Conservation (phyloP, 1,140 invertebrate species). For the Yoshiicerus persimilis region DNA sequence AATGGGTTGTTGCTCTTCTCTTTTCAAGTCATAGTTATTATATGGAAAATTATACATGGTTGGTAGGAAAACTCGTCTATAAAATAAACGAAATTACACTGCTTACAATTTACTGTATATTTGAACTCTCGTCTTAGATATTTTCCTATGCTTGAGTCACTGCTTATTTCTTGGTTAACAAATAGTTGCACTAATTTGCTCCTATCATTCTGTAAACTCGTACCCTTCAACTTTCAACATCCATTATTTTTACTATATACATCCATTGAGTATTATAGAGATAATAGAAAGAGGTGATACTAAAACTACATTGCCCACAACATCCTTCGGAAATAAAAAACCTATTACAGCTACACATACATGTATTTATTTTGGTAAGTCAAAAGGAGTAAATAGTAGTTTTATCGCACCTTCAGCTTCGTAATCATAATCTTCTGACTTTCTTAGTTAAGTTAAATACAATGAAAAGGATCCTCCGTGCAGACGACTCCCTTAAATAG, state of each 20-base stretch:
- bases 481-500: not conserved
- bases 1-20: slow-evolving; percentile 8
- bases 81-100: slow-evolving; percentile 15
- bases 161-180: slow-evolving; percentile 8
- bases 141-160: not conserved
- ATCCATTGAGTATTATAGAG: not conserved
- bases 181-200: slow-evolving; percentile 22
- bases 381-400: slow-evolving; percentile 35
- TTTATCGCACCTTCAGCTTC: slow-evolving; percentile 36
- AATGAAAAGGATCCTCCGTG: not conserved
- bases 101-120: not conserved
- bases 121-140: not conserved
- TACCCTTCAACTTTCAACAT: slow-evolving; percentile 12
- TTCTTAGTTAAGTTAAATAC: not conserved
- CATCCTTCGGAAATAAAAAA: slow-evolving; percentile 14
- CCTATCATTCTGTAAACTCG: not conserved
- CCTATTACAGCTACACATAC: not conserved
- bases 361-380: slow-evolving; percentile 36
- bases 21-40: slow-evolving; percentile 9
- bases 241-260: slow-evolving; percentile 14
- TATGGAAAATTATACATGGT: not conserved
- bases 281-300: not conserved
- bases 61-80: not conserved
- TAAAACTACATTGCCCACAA: not conserved
- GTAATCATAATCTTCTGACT: slow-evolving; percentile 11